Evolutionary conservation across 2,888 invertebrate genomes (phyloP).

Genomic region (Mycogona germanica): DNA sequence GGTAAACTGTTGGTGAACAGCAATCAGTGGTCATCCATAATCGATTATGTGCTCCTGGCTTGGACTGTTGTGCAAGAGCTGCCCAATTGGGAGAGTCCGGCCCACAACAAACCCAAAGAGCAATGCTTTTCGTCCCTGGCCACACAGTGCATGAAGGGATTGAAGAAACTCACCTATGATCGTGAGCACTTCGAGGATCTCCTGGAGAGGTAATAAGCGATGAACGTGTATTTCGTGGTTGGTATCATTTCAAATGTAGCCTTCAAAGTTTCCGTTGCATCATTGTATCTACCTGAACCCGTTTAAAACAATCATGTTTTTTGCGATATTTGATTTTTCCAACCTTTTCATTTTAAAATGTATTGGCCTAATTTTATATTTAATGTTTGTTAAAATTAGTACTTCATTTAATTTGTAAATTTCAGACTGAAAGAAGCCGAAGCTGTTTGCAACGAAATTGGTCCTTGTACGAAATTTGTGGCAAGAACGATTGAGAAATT

Average conservation of each 20-base stretch:
- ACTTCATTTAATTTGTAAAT: too few species aligned
- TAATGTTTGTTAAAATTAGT: too few species aligned
- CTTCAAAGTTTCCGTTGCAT: background rate
- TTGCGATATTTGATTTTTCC: background rate
- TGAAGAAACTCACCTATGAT: conserved; percentile 38
- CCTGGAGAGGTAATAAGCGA: conserved; percentile 5
- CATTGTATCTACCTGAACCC: background rate
- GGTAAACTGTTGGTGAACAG: conserved; percentile 53
- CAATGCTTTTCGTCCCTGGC: conserved; percentile 57
- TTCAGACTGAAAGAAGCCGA: conserved; percentile 15
- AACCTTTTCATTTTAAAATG: background rate
- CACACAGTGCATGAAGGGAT: conserved; percentile 45
- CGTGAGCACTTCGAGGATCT: conserved; percentile 15
- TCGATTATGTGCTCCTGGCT: conserved; percentile 56
- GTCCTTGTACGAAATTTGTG: conserved; percentile 6
- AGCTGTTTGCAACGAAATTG: conserved; percentile 7
- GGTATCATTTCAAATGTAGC: background rate
- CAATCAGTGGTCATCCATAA: conserved; percentile 57
- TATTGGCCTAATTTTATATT: background rate
- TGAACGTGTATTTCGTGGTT: background rate
- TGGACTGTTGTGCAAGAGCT: conserved; percentile 59
- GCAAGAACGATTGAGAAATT: conserved; percentile 4
- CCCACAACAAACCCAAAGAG: conserved; percentile 51
- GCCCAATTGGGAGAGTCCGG: conserved; percentile 60
- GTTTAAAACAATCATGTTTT: background rate